Evolutionary conservation across 2,888 invertebrate genomes (phyloP), one percentile per base, ranked within the genome.

Genomic region (Axea sp.): DNA sequence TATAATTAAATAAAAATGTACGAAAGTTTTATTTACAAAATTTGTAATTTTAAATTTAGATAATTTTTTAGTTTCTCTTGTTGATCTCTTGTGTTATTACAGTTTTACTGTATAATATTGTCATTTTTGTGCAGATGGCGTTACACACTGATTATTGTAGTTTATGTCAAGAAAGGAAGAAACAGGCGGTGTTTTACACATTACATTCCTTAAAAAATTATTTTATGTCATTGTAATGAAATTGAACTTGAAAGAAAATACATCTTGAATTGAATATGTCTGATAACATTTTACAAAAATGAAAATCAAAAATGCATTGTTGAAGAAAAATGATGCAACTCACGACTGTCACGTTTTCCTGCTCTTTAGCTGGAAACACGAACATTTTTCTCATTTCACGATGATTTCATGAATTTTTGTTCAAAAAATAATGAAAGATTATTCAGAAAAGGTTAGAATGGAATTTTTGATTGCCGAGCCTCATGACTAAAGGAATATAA

Each of bases 291-390:
- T 33, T 22, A 14, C 15, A 11, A 37, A 15, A 9, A 55, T 28
- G 28, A 7, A 19, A 31, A 11, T 19, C 9, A 7, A 7, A 47
- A 31, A 7, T 11, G 11, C 12, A 14, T 33, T 24, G 7, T 43
- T 57, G n/a, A 57, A 31, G 28, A 43, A n/a, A n/a, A n/a, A 55
- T 3, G n/a, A 28, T 37, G 33, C 31, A 14, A 31, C 2, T 8
- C 3, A 17, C 6, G 14, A 4, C 14, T 39, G 51, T 64, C 62
- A 64, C 41, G 51, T 51, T 41, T 43, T 35, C 15, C 33, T 45
- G 59, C 59, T 35, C n/a, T 28, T 45, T 6, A 12, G 11, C 31
- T 14, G 31, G 28, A 24, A 30, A 28, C 19, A 9, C 35, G 8
- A 17, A 3, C 1, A 28, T 39, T 31, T 28, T 41, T 15, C 24